phyloP scores from a whole-genome alignment of 2,113 vertebrate species.

The Nesogale talazaci region DNA sequence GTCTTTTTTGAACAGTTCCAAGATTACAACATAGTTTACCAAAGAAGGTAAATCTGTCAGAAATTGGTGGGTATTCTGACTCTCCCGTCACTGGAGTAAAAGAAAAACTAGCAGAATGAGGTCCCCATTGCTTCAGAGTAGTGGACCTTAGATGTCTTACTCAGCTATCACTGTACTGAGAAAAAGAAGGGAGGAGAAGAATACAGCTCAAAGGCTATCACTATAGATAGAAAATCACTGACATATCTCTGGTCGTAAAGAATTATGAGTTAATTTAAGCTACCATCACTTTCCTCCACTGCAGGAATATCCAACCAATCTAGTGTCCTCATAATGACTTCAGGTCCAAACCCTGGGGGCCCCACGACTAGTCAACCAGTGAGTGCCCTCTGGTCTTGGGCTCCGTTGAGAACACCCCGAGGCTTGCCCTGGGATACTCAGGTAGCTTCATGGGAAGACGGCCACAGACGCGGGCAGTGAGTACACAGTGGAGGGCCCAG shows the following conservation, averaged over 20 bases:
- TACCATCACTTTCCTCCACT: neutral
- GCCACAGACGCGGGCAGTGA: neutral
- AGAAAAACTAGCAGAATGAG: constrained; percentile 8
- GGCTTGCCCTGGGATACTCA: neutral
- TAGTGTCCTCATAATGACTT: neutral
- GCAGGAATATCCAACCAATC: constrained; percentile 13
- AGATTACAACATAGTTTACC: neutral
- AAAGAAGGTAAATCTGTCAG: neutral
- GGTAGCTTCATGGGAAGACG: neutral
- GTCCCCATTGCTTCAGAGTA: neutral
- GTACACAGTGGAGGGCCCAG: rapidly evolving
- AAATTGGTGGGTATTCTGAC: neutral
- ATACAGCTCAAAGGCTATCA: neutral
- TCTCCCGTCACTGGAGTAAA: constrained; percentile 3
- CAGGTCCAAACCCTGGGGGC: neutral
- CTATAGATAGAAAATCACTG: neutral
- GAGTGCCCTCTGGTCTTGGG: neutral
- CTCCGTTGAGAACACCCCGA: neutral
- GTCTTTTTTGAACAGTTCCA: neutral
- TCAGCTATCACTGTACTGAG: neutral
- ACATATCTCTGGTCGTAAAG: neutral
- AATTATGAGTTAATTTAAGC: neutral
- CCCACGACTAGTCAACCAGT: neutral
- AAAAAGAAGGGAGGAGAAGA: neutral
- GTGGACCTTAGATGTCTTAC: neutral